These are phyloP conservation scores for Chloroclysta siterata DNA, from an alignment of 2,888 invertebrate genomes.

Conservation along the genomic window DNA sequence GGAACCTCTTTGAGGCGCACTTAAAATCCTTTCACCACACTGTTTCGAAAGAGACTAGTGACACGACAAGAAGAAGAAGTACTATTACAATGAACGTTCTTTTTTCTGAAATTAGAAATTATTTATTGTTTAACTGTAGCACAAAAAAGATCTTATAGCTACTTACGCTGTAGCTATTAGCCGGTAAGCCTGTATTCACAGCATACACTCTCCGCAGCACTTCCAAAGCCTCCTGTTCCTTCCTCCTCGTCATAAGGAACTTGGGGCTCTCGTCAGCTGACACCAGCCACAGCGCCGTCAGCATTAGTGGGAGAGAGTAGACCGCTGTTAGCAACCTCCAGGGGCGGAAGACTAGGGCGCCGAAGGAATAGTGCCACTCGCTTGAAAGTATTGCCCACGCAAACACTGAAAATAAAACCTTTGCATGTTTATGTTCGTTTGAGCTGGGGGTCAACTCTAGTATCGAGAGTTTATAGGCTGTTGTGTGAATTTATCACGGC, in stretches of 20 bases:
- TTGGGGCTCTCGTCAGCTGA: slow-evolving; percentile 91
- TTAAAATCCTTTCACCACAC: too few relatives aligned
- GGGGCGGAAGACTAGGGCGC: slow-evolving; percentile 81
- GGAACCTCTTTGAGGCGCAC: too few relatives aligned
- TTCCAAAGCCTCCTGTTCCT: slow-evolving; percentile 83
- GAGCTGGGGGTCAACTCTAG: too few relatives aligned
- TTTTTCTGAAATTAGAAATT: too few relatives aligned
- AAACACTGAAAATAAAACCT: slow-evolving; percentile 72
- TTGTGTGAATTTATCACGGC: too few relatives aligned
- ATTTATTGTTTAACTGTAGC: too few relatives aligned
- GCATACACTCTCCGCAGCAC: slow-evolving; percentile 64
- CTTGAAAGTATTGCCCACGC: slow-evolving; percentile 88
- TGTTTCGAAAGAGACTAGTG: too few relatives aligned
- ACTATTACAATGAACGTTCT: too few relatives aligned
- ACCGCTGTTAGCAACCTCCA: slow-evolving; percentile 90
- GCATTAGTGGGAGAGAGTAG: slow-evolving; percentile 86
- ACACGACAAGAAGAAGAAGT: too few relatives aligned
- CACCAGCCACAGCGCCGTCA: slow-evolving; percentile 60
- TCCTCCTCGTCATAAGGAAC: slow-evolving; percentile 87
- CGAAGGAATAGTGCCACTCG: slow-evolving; percentile 62
- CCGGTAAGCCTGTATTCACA: slow-evolving; percentile 58
- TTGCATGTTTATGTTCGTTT: background rate
- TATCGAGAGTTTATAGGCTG: too few relatives aligned
- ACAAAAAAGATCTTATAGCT: too few relatives aligned
- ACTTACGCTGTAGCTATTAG: slow-evolving; percentile 66